Base-by-base conservation (phyloP, 2,113 vertebrate genomes). In the Elephas maximus region DNA sequence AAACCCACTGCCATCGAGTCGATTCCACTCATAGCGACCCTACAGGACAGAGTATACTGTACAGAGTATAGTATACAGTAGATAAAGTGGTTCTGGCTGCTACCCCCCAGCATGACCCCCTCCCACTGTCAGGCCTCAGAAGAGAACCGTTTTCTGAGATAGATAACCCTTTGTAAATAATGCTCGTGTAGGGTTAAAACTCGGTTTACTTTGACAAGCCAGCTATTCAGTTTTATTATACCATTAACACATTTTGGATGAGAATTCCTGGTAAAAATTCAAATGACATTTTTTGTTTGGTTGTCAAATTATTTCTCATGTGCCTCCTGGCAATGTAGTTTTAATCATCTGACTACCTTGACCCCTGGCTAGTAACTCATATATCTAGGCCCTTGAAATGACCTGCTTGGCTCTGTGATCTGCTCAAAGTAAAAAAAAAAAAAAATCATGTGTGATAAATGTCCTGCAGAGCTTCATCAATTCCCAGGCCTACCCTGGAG, bases 191-290 rank as follows among this genome's bases (percentile, higher is more conserved):
- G 41, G n/a, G 48, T 83, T 60, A 90, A n/a, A 78, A 82, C 44
- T 88, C 81, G 57, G 76, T 94, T 94, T 88, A 74, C 78, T 89
- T 82, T 63, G 74, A 48, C 41, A 79, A 48, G 53, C 51, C 91
- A 62, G 33, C 41, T 37, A 57, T 91, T 93, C n/a, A 1, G 5
- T 92, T 88, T 94, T 95, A 74, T 93, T 90, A 57, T 30, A 60
- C 74, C 82, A 63, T 17, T 67, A 65, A 48, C 65, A 80, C 24
- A 88, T 81, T 88, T 74, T 94, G 80, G 60, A 80, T 96, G 71
- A 90, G 77, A 93, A 79, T 82, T 92, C 77, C 73, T 53, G 41
- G 77, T 63, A 85, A 95, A 93, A 94, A 92, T 76, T 71, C 57
- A 86, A 79, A 37, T 82, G 69, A 28, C 2, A 1, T 96, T 93